Conservation (phyloP, 2,888 invertebrate species). For the Theristus sp. region DNA sequence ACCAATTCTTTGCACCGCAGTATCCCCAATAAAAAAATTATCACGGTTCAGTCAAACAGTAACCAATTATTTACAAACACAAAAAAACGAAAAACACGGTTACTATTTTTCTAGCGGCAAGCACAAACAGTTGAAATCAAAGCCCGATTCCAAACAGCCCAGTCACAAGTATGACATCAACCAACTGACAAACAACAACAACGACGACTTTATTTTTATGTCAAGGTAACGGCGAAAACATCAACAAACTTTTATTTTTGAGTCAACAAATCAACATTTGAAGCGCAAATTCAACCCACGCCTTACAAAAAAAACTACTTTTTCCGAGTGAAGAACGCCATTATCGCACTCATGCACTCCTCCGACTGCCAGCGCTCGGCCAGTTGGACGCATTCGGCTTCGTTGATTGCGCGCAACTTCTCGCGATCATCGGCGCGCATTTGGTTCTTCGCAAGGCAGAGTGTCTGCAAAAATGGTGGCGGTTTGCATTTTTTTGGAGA, state of each 20-base stretch:
- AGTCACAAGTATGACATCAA: background rate
- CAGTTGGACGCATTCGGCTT: conserved; percentile 47
- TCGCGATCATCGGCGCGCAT: conserved; percentile 42
- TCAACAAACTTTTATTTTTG: background rate
- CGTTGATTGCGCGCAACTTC: conserved; percentile 32
- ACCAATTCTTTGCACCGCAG: background rate
- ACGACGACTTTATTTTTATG: too few species aligned
- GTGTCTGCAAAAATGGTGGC: conserved; percentile 41
- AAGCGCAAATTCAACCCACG: background rate
- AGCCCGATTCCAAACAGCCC: background rate
- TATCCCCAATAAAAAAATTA: background rate
- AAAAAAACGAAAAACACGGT: too few species aligned
- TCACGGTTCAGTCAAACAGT: too few species aligned
- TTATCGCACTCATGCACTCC: conserved; percentile 45
- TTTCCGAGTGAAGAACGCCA: conserved; percentile 36
- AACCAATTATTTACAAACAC: too few species aligned
- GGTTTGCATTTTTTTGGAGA: too few species aligned
- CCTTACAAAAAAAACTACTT: background rate
- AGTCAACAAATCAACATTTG: background rate
- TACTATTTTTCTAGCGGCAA: too few species aligned
- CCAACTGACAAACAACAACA: too few species aligned
- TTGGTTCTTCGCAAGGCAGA: conserved; percentile 51
- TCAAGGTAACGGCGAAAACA: too few species aligned
- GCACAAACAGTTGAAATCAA: too few species aligned
- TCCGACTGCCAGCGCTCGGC: conserved; percentile 45